These are phyloP conservation scores for Falco peregrinus DNA, from an alignment of 2,797 vertebrate species.

Conservation along the genomic window DNA sequence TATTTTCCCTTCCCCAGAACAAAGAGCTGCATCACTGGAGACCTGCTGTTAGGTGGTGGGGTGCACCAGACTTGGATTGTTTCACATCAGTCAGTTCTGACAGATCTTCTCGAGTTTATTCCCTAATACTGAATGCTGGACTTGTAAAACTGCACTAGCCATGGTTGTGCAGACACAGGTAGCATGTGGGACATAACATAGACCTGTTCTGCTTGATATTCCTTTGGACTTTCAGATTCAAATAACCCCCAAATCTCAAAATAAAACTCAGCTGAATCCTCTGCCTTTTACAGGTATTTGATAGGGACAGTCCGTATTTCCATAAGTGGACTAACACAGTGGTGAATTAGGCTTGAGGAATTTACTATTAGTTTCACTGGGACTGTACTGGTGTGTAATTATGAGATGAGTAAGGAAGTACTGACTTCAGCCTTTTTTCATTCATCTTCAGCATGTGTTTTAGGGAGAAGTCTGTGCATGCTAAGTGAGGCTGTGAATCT, in stretches of 20 bases:
- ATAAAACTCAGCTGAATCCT: not conserved
- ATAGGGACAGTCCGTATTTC: not conserved
- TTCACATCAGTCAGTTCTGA: not conserved
- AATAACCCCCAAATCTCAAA: not conserved
- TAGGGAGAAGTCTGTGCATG: not conserved
- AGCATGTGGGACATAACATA: not conserved
- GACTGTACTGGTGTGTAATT: not conserved
- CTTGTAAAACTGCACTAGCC: not conserved
- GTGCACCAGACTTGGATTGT: not conserved
- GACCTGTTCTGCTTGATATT: not conserved
- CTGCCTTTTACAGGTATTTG: not conserved
- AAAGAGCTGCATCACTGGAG: not conserved
- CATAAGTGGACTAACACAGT: rapidly evolving
- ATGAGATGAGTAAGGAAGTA: not conserved
- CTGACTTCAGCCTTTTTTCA: not conserved
- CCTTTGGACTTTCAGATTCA: not conserved
- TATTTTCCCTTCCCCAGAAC: not conserved
- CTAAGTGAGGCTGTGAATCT: not conserved
- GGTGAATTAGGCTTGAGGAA: not conserved
- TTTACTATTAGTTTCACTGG: not conserved
- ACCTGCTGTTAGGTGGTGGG: not conserved
- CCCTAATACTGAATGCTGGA: not conserved
- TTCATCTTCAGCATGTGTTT: not conserved
- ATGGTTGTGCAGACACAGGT: not conserved
- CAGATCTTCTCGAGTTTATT: not conserved